phyloP scores from a whole-genome alignment of 2,888 invertebrate genomes.

The Venusia cambrica region DNA sequence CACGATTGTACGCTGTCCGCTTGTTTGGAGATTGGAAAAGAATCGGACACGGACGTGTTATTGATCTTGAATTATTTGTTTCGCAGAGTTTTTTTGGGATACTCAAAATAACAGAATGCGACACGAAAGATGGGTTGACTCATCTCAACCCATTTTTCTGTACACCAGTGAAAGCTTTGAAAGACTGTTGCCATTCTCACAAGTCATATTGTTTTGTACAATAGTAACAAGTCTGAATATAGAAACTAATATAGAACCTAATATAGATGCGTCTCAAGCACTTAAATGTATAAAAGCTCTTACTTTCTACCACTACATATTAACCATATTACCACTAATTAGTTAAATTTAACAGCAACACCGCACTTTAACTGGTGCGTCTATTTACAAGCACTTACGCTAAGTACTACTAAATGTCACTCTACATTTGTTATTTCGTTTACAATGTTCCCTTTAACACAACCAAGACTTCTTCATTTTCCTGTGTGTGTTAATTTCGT shows the following conservation, averaged over 20 bases:
- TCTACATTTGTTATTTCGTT: constrained; percentile 61
- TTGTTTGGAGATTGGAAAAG: constrained; percentile 14
- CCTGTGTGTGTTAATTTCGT: constrained; percentile 58
- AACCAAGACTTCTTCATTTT: constrained; percentile 48
- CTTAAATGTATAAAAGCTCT: constrained; percentile 10
- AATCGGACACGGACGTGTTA: not conserved
- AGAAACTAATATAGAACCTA: too few relatives aligned
- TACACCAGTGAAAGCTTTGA: too few relatives aligned
- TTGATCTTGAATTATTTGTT: not conserved
- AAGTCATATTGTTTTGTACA: too few relatives aligned
- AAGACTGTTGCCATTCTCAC: too few relatives aligned
- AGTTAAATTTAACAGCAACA: constrained; percentile 62
- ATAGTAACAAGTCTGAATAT: too few relatives aligned
- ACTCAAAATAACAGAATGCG: too few relatives aligned
- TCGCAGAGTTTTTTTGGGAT: too few relatives aligned
- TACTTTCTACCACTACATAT: constrained; percentile 10
- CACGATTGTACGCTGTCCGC: constrained; percentile 17
- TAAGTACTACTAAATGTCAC: constrained; percentile 72
- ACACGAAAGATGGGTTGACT: too few relatives aligned
- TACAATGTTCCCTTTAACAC: constrained; percentile 52
- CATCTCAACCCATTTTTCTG: too few relatives aligned
- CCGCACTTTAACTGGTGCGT: constrained; percentile 63
- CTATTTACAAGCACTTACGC: constrained; percentile 62
- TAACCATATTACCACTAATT: constrained; percentile 52
- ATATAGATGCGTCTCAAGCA: constrained; percentile 1